Conservation (phyloP, 2,113 vertebrate species). For the Cyprinodon variegatus region DNA sequence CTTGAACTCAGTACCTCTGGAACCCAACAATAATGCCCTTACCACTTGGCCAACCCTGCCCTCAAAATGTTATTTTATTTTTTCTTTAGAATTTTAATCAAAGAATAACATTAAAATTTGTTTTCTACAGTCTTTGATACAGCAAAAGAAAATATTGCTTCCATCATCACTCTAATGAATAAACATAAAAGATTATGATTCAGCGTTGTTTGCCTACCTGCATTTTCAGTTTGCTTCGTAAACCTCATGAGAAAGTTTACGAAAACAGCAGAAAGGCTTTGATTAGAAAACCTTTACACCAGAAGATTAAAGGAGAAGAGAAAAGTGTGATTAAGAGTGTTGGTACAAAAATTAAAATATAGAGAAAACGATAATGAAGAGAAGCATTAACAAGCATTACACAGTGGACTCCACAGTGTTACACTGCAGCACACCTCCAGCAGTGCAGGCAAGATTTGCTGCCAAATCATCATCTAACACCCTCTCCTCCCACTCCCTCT, state of each 20-base stretch:
- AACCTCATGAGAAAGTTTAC: not conserved
- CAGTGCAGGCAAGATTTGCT: conserved; percentile 29
- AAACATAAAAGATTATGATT: conserved; percentile 44
- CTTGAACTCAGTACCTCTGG: no score
- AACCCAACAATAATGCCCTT: no score
- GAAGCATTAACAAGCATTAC: conserved; percentile 4
- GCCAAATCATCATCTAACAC: conserved; percentile 44
- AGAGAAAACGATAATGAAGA: conserved; percentile 5
- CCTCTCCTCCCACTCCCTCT: conserved; percentile 28
- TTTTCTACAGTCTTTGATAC: conserved; percentile 9
- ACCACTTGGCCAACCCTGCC: no score
- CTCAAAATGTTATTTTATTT: no score
- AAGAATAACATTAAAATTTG: not conserved
- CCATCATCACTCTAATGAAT: conserved; percentile 42
- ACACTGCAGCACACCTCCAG: conserved; percentile 43
- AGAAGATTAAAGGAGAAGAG: not conserved
- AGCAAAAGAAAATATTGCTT: conserved; percentile 21
- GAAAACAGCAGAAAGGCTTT: not conserved
- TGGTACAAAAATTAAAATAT: conserved; percentile 5
- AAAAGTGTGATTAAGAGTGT: not conserved
- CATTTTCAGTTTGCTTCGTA: conserved; percentile 59
- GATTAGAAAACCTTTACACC: not conserved
- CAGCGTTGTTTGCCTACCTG: conserved; percentile 53
- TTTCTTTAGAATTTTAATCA: no score
- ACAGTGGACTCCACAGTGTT: conserved; percentile 8